A percentile compares a stretch with the other conserved stretches of the same genome.
These are phyloP conservation scores for Calliopum simillimum DNA, from an alignment of 2,888 invertebrate species.

Conservation along the genomic window DNA sequence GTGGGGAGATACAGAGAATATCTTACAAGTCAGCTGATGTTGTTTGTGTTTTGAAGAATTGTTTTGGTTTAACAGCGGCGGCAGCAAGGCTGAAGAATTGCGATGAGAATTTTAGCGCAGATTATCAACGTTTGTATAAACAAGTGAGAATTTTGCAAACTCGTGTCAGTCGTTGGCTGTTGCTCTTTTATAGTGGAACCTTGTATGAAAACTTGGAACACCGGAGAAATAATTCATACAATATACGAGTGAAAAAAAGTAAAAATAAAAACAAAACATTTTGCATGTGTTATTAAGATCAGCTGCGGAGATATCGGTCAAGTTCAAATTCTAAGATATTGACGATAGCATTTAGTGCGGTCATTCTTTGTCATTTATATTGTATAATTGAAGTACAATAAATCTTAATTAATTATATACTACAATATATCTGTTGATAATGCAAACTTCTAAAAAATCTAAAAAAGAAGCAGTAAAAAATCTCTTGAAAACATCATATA, in stretches of 20 bases:
- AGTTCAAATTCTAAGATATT: constrained; percentile 49
- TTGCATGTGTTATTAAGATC: constrained; percentile 20
- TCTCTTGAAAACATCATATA: no score
- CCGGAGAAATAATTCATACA: not conserved
- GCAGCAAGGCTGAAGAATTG: not conserved
- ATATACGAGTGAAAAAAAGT: not conserved
- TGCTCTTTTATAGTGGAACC: not conserved
- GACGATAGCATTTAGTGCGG: no score
- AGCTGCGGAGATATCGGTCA: constrained; percentile 54
- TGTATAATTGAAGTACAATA: no score
- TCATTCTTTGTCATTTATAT: no score
- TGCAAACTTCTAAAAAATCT: no score
- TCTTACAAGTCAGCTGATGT: constrained; percentile 3
- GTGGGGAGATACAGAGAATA: not conserved
- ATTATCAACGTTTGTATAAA: constrained; percentile 26
- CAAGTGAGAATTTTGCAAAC: constrained; percentile 23
- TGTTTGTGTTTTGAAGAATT: not conserved
- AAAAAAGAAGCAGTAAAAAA: no score
- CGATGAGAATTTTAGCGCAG: no score
- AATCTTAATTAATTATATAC: no score
- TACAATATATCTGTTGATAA: no score
- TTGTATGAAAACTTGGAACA: not conserved
- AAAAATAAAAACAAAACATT: not conserved
- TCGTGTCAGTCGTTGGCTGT: constrained; percentile 26
- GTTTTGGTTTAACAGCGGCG: not conserved